Conservation (phyloP, 2,797 vertebrate species). For the Cirrhinus molitorella region DNA sequence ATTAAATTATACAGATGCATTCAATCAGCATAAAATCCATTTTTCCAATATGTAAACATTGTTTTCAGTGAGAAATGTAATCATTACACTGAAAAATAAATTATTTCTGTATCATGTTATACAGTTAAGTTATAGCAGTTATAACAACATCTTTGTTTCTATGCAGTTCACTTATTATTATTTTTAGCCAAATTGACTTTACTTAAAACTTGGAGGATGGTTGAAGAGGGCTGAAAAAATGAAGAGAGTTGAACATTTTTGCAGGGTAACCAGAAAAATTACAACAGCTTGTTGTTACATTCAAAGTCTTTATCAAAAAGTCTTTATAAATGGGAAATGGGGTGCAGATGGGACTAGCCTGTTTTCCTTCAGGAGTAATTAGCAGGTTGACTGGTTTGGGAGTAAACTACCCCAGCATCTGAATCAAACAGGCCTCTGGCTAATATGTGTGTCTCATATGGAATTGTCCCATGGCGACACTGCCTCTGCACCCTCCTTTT, state of each 20-base stretch:
- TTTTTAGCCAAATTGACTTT: not conserved
- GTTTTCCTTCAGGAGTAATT: slow-evolving; percentile 65
- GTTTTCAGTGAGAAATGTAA: not conserved
- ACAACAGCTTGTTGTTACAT: not conserved
- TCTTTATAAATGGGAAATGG: slow-evolving; percentile 40
- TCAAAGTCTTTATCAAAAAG: slow-evolving; percentile 21
- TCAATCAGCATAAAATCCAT: not conserved
- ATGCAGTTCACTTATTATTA: not conserved
- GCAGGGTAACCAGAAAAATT: not conserved
- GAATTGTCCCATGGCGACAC: not conserved
- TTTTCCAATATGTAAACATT: not conserved
- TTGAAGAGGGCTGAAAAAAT: not conserved
- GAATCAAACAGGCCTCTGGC: slow-evolving; percentile 65
- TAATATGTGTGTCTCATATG: slow-evolving; percentile 64
- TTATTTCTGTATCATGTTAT: not conserved
- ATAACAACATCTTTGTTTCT: not conserved
- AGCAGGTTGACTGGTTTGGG: slow-evolving; percentile 44
- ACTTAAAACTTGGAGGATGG: not conserved
- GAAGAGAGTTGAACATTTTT: not conserved
- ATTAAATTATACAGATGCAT: not conserved
- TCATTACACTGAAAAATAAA: not conserved
- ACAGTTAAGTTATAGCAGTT: not conserved
- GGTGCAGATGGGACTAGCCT: slow-evolving; percentile 25
- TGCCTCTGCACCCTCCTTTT: slow-evolving; percentile 63
- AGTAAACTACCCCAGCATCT: slow-evolving; percentile 59